Evolutionary conservation across 2,113 vertebrate genomes (phyloP).

Genomic region (Synodontis membranacea): DNA sequence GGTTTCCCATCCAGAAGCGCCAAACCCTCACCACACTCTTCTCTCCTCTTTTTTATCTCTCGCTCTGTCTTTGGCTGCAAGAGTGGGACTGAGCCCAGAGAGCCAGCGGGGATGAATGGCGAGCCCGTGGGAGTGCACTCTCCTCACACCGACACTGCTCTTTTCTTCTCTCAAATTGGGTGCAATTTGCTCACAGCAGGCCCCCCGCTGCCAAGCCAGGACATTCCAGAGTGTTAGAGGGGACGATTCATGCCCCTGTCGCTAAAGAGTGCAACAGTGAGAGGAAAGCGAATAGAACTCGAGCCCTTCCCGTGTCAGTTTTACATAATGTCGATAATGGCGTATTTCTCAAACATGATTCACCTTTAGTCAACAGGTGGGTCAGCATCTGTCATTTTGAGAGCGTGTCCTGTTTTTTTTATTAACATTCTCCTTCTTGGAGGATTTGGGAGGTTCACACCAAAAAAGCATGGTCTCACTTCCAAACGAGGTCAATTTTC

Average conservation of each 20-base stretch:
- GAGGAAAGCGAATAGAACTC: slow-evolving; percentile 41
- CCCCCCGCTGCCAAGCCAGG: slow-evolving; percentile 55
- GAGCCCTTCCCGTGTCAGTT: slow-evolving; percentile 53
- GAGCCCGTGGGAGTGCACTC: slow-evolving; percentile 71
- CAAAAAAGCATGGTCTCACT: slow-evolving; percentile 29
- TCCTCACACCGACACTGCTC: slow-evolving; percentile 50
- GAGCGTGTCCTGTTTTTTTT: slow-evolving; percentile 16
- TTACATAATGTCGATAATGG: slow-evolving; percentile 47
- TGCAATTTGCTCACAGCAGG: slow-evolving; percentile 74
- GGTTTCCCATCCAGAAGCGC: slow-evolving; percentile 46
- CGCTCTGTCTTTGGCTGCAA: slow-evolving; percentile 68
- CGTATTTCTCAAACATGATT: slow-evolving; percentile 52
- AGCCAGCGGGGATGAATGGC: slow-evolving; percentile 68
- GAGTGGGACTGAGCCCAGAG: slow-evolving; percentile 65
- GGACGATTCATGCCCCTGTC: slow-evolving; percentile 53
- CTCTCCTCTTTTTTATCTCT: slow-evolving; percentile 47
- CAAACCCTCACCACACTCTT: slow-evolving; percentile 59
- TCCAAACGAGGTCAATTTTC: slow-evolving; percentile 54
- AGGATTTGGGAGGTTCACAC: slow-evolving; percentile 43
- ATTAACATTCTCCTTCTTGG: slow-evolving; percentile 22
- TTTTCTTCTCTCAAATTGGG: slow-evolving; percentile 65
- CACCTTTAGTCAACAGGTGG: slow-evolving; percentile 39
- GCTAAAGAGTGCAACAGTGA: slow-evolving; percentile 51
- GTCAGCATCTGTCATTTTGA: slow-evolving; percentile 30
- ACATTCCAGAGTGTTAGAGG: slow-evolving; percentile 56